These are phyloP conservation scores for Athene cunicularia DNA, from an alignment of 2,113 vertebrate genomes.

Conservation along the genomic window DNA sequence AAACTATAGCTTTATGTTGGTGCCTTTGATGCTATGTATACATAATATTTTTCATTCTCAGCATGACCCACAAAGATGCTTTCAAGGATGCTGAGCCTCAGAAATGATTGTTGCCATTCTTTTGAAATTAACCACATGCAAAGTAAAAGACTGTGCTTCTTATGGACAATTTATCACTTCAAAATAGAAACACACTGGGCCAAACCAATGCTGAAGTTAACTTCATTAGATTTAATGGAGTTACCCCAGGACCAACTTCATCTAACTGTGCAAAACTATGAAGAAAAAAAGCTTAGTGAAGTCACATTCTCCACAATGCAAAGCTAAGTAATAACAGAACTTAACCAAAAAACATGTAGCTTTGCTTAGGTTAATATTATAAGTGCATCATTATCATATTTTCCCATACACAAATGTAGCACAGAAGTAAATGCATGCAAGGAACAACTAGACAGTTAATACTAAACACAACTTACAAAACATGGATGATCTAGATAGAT, in stretches of 20 bases:
- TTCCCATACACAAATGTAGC: not conserved
- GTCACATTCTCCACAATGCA: not conserved
- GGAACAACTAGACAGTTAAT: not conserved
- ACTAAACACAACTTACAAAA: not conserved
- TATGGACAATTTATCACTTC: conserved; percentile 18
- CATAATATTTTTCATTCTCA: conserved; percentile 23
- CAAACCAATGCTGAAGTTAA: not conserved
- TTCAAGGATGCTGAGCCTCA: conserved; percentile 4
- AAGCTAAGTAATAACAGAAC: not conserved
- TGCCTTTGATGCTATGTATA: conserved; percentile 10
- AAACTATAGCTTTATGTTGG: not conserved
- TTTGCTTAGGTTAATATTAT: not conserved
- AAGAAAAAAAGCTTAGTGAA: not conserved
- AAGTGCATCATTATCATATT: not conserved
- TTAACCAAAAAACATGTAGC: not conserved
- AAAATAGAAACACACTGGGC: not conserved
- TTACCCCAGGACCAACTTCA: not conserved
- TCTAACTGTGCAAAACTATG: not conserved
- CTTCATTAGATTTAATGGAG: not conserved
- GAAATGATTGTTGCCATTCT: not conserved
- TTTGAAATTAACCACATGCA: conserved; percentile 11
- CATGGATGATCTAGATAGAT: not conserved
- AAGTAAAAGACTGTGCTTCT: not conserved
- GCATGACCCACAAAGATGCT: not conserved
- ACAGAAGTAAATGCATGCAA: not conserved